Evolutionary conservation across 1,140 invertebrate genomes (phyloP).

Genomic region (Chymomyza costata): DNA sequence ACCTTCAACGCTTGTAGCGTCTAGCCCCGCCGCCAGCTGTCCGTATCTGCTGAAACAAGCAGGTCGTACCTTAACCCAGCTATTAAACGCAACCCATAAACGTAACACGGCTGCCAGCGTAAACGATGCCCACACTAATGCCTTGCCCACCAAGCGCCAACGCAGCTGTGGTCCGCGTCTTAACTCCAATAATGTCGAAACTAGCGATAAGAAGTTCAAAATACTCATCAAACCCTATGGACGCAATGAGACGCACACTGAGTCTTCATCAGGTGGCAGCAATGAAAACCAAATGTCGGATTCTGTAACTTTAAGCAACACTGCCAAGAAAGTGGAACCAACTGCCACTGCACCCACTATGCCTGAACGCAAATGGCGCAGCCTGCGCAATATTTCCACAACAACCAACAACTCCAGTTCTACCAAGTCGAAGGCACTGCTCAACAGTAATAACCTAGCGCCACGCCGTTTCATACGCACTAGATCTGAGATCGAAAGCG

Average conservation of each 20-base stretch:
- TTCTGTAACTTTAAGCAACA: background rate
- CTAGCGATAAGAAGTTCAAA: constrained; percentile 56
- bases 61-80: constrained; percentile 54
- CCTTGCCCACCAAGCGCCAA: constrained; percentile 56
- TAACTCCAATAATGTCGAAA: constrained; percentile 24
- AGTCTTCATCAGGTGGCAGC: background rate
- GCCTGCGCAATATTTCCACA: constrained; percentile 46
- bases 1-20: background rate
- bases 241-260: background rate
- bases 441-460: background rate
- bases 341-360: constrained; percentile 31
- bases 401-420: constrained; percentile 12
- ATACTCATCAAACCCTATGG: constrained; percentile 62
- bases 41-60: constrained; percentile 56
- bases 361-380: constrained; percentile 54
- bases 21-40: constrained; percentile 28
- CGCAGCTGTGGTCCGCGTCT: constrained; percentile 65
- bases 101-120: constrained; percentile 24
- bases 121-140: constrained; percentile 12
- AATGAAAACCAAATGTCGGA: constrained; percentile 12
- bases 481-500: constrained; percentile 53
- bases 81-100: constrained; percentile 49
- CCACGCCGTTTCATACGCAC: constrained; percentile 46
- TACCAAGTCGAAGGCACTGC: constrained; percentile 6
- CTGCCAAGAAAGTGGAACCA: constrained; percentile 22